A percentile compares a stretch with the other conserved stretches of the same genome.
Conservation (phyloP, 2,797 vertebrate genomes). For the Neosilurus hyrtlii region DNA sequence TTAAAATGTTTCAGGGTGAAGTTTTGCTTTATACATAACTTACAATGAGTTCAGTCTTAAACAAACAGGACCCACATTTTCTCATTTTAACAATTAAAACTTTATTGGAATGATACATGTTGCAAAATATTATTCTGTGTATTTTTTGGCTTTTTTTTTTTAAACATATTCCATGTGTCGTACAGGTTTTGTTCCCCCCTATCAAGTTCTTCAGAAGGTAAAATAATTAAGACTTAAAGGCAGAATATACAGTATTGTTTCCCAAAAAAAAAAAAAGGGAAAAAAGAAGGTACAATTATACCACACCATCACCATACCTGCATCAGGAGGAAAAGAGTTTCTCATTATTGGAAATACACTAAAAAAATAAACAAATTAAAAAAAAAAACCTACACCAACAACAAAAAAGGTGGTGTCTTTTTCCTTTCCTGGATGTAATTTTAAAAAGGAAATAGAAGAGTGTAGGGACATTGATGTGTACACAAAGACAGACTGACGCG, state of each 20-base stretch:
- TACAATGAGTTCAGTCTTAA: background rate
- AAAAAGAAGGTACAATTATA: conserved; percentile 75
- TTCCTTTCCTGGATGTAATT: conserved; percentile 2
- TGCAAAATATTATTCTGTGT: conserved; percentile 86
- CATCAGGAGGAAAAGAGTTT: conserved; percentile 75
- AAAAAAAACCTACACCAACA: conserved; percentile 61
- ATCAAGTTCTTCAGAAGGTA: conserved; percentile 83
- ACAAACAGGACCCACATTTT: conserved; percentile 56
- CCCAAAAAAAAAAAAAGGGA: conserved; percentile 57
- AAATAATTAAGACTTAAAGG: conserved; percentile 86
- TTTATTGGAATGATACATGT: conserved; percentile 90
- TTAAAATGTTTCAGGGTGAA: background rate
- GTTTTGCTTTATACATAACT: too few relatives aligned
- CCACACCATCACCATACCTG: conserved; percentile 82
- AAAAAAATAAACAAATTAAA: conserved; percentile 70
- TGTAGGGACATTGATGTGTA: conserved; percentile 66
- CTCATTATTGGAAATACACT: conserved; percentile 82
- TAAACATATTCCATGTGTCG: conserved; percentile 80
- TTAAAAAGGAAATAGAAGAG: conserved; percentile 74
- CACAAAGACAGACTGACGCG: conserved; percentile 67
- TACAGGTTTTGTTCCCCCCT: conserved; percentile 70
- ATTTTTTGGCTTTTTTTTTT: conserved; percentile 63
- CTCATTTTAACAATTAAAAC: conserved; percentile 85
- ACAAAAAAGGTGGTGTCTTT: conserved; percentile 55
- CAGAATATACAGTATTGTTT: conserved; percentile 82